Evolutionary conservation across 2,888 invertebrate genomes (phyloP), one percentile per base, ranked within the genome.

Genomic region (Mythimna ferrago): DNA sequence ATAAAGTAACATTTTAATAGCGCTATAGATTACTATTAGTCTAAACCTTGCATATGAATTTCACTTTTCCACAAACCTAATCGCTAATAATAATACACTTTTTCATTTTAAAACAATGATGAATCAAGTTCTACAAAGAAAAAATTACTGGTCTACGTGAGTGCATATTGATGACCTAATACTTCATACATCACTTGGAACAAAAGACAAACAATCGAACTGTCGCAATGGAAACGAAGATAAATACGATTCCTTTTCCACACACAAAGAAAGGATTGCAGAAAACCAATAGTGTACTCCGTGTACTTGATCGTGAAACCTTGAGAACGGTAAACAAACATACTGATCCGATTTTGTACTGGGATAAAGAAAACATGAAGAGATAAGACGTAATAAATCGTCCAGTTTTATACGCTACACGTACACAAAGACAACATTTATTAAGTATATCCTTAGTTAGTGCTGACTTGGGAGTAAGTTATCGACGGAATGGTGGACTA

Each of bases 371-470:
- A 67, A 73, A 35, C 61, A 79, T 72, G 41, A 41, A 11, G 0
- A 75, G 75, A 79, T 75, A 75, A 75, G 73, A 6, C 51, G 56
- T 73, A 62, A 79, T 75, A 79, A 57, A 75, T 79, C 73, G n/a
- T 51, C 4, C 51, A 79, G 80, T 75, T 79, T 74, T 75, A 75
- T 79, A 79, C 75, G 56, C n/a, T 41, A 79, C 73, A 79, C 80
- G 75, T 62, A 57, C 61, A 62, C 6, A 57, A 2, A 73, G 73
- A 75, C 61, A 79, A 79, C 35, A 62, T 79, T 75, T 79, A 71
- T 75, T 79, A 61, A 72, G 61, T 62, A 72, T 79, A 75, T 73
- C 73, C 61, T 73, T 57, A 41, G 44, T 71, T 54, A 75, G 73
- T 79, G 75, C 56, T 62, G 73, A 51, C 75, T 79, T n/a, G 73